Conservation (phyloP, 2,797 vertebrate genomes). For the Rhinoraja longicauda region DNA sequence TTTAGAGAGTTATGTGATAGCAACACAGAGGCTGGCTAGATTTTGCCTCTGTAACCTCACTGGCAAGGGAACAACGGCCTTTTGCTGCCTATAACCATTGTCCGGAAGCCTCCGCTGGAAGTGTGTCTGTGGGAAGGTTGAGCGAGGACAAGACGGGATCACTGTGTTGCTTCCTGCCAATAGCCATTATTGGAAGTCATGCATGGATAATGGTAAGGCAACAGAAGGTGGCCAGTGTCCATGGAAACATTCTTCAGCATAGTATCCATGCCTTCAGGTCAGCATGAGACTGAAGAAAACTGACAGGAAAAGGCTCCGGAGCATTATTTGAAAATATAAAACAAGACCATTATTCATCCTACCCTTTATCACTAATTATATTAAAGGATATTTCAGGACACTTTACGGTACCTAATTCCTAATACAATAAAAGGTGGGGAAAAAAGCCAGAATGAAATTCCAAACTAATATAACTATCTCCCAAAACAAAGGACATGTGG, state of each 20-base stretch:
- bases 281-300: neutral
- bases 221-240: neutral
- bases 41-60: neutral
- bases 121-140: neutral
- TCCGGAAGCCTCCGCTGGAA: neutral
- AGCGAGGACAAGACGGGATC: neutral
- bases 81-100: neutral
- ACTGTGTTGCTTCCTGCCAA: neutral
- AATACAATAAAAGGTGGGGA: neutral
- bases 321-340: neutral
- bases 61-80: neutral
- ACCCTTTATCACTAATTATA: neutral
- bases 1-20: neutral
- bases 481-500: neutral
- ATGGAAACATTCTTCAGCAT: constrained; percentile 18
- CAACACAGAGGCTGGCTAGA: neutral
- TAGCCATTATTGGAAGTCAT: neutral
- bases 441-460: neutral
- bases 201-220: neutral
- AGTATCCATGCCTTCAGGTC: neutral
- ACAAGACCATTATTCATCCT: neutral
- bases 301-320: neutral
- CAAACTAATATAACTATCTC: neutral
- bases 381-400: neutral
- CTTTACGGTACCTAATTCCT: neutral